Conservation (phyloP, 1,140 invertebrate species). For the Drosophila sp. region DNA sequence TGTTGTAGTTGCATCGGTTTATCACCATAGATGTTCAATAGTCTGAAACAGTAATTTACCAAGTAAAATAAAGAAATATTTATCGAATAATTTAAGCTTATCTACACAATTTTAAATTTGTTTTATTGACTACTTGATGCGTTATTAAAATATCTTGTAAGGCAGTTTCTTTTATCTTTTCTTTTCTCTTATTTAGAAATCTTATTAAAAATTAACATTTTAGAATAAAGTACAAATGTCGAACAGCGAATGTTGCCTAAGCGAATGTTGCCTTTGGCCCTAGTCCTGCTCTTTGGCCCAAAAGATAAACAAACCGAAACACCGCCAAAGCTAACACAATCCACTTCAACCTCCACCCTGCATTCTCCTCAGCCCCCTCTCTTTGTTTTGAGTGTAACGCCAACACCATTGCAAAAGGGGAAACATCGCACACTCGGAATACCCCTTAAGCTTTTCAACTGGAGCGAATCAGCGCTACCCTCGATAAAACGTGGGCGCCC, state of each 20-base stretch:
- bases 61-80: no score
- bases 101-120: no score
- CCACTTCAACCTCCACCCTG: not conserved
- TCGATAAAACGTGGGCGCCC: conserved; percentile 36
- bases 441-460: conserved; percentile 21
- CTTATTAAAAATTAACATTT: conserved; percentile 11
- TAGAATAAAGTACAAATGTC: not conserved
- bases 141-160: no score
- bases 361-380: not conserved
- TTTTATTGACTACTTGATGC: no score
- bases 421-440: conserved; percentile 34
- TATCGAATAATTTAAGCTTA: no score
- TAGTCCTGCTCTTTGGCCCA: not conserved
- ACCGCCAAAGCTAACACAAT: not conserved
- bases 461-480: conserved; percentile 44
- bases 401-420: conserved; percentile 20
- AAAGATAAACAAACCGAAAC: conserved; percentile 20
- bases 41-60: no score
- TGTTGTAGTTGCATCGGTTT: no score
- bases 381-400: conserved; percentile 36
- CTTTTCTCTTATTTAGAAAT: not conserved
- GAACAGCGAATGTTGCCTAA: conserved; percentile 2
- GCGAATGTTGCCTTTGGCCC: conserved; percentile 8
- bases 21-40: no score
- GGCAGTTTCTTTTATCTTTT: no score